phyloP scores from a whole-genome alignment of 2,113 vertebrate species.

The Addax nasomaculatus region DNA sequence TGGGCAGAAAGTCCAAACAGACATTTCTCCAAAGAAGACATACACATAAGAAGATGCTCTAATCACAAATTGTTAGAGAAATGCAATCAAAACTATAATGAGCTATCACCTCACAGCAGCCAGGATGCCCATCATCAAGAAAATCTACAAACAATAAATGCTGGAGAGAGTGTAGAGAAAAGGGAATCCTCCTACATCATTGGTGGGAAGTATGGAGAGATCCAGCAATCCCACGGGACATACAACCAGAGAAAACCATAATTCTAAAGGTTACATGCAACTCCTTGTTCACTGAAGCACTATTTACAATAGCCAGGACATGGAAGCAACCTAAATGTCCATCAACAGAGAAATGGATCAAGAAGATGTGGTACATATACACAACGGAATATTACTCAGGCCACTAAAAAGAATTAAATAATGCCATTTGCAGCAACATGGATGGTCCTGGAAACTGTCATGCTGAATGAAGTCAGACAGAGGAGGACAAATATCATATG shows the following conservation, averaged over 20 bases:
- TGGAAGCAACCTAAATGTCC: not conserved
- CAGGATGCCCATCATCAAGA: not conserved
- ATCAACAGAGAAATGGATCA: not conserved
- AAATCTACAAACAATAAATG: not conserved
- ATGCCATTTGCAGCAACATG: not conserved
- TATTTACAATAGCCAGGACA: not conserved
- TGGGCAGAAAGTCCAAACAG: not conserved
- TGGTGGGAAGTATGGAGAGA: not conserved
- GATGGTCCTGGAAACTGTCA: not conserved
- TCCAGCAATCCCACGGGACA: not conserved
- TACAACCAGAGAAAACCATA: not conserved
- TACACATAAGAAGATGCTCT: not conserved
- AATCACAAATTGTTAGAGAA: not conserved
- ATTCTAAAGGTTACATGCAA: not conserved
- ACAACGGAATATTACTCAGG: not conserved
- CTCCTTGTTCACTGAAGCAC: not conserved
- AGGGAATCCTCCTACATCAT: not conserved
- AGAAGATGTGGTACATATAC: not conserved
- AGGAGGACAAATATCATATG: not conserved
- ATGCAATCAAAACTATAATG: not conserved
- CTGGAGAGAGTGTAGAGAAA: not conserved
- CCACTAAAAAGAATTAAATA: not conserved
- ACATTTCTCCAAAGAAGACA: not conserved
- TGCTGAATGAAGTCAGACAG: not conserved
- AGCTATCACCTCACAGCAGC: not conserved